Evolutionary conservation across 2,888 invertebrate genomes (phyloP).

Genomic region (Phyllotreta cruciferae): DNA sequence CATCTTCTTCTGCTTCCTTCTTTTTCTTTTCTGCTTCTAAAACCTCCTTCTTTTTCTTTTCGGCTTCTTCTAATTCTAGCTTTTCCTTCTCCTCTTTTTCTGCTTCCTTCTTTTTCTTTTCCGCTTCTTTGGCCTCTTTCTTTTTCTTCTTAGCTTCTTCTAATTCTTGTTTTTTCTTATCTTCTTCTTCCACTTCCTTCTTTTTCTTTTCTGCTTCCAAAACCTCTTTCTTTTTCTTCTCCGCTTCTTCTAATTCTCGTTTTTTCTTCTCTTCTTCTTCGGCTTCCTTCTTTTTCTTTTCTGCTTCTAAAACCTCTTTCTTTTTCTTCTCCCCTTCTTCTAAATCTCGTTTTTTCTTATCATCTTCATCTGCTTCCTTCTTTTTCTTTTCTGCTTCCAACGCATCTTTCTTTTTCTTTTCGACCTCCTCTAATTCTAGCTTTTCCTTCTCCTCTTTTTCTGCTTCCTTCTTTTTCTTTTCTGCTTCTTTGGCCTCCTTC

Average conservation of each 20-base stretch:
- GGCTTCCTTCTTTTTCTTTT: no score
- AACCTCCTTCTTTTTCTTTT: no score
- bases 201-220: slow-evolving; percentile 28
- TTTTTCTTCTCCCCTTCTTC: not conserved
- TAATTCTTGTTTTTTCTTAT: slow-evolving; percentile 25
- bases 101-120: slow-evolving; percentile 25
- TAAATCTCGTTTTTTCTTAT: slow-evolving; percentile 32
- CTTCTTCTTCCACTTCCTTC: slow-evolving; percentile 35
- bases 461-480: no score
- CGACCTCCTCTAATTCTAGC: not conserved
- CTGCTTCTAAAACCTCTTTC: no score
- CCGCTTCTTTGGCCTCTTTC: slow-evolving; percentile 34
- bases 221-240: slow-evolving; percentile 42
- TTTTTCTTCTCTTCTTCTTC: slow-evolving; percentile 33
- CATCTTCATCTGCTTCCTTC: slow-evolving; percentile 37
- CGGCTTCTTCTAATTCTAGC: no score
- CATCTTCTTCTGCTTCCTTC: slow-evolving; percentile 35
- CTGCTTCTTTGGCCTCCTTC: slow-evolving; percentile 25
- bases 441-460: no score
- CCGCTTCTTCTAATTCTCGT: slow-evolving; percentile 37
- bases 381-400: slow-evolving; percentile 39
- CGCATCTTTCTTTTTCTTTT: slow-evolving; percentile 36
- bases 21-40: slow-evolving; percentile 33
- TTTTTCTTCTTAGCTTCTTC: slow-evolving; percentile 38
- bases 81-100: no score